Percentiles rank a stretch among this genome's conserved stretches.
These are phyloP conservation scores for Amphiprion percula DNA, from an alignment of 2,113 vertebrate species.

Conservation along the genomic window DNA sequence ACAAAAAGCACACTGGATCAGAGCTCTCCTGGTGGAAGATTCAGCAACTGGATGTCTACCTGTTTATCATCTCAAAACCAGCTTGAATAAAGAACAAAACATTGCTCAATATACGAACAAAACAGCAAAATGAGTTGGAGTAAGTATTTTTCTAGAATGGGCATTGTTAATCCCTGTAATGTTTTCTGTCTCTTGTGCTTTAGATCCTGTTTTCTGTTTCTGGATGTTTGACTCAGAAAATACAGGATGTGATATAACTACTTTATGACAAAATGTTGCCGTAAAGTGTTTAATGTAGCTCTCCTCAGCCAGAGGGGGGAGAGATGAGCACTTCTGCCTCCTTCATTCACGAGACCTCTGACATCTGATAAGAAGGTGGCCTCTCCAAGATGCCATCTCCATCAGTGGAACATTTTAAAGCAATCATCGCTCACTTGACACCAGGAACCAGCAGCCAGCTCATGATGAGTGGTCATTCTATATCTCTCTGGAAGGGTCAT, in stretches of 20 bases:
- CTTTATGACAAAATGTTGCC: not conserved
- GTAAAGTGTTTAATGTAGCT: too few species aligned
- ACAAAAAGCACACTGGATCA: not conserved
- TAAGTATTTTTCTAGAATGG: too few species aligned
- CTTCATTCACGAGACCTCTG: not conserved
- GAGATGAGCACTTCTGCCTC: not conserved
- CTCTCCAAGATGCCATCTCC: slow-evolving; percentile 18
- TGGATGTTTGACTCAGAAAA: too few species aligned
- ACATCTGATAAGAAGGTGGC: not conserved
- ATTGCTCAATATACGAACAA: too few species aligned
- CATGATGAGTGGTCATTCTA: not conserved
- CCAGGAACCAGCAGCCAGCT: not conserved
- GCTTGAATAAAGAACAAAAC: too few species aligned
- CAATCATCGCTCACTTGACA: slow-evolving; percentile 24
- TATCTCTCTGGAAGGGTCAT: slow-evolving; percentile 30
- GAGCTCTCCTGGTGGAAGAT: not conserved
- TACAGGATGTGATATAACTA: not conserved
- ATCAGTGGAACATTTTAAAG: slow-evolving; percentile 9
- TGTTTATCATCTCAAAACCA: not conserved
- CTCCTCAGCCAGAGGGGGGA: too few species aligned
- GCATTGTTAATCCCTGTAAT: too few species aligned
- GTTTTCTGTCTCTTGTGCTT: too few species aligned
- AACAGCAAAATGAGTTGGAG: too few species aligned
- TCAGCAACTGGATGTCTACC: not conserved
- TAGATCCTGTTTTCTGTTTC: too few species aligned